phyloP scores from a whole-genome alignment of 2,888 invertebrate species.

The Microctonus aethiopoides region DNA sequence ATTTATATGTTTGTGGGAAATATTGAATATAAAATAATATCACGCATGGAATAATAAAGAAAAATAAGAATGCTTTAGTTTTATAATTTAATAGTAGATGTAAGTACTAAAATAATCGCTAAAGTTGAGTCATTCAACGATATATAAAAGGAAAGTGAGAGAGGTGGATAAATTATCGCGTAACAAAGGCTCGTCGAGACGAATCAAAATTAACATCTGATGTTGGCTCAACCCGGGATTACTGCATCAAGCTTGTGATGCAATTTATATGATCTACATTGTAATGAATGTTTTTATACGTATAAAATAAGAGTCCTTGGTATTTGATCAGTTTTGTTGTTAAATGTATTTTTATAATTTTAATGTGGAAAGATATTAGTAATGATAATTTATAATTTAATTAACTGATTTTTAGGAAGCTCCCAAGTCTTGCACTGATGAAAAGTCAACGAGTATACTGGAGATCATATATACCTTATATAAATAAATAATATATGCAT shows the following conservation, averaged over 20 bases:
- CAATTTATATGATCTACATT: background rate
- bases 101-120: constrained; percentile 13
- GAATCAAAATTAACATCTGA: constrained; percentile 21
- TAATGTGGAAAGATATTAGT: too few relatives aligned
- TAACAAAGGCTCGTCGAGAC: constrained; percentile 6
- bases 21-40: background rate
- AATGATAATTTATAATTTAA: too few relatives aligned
- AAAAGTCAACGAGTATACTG: too few relatives aligned
- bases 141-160: background rate
- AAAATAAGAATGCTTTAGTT: too few relatives aligned
- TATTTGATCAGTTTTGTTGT: background rate
- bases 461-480: too few relatives aligned
- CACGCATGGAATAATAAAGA: too few relatives aligned
- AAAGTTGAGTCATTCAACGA: constrained; percentile 5
- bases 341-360: background rate
- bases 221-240: constrained; percentile 15
- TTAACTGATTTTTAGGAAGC: too few relatives aligned
- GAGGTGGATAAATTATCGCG: constrained; percentile 8
- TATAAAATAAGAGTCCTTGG: too few relatives aligned
- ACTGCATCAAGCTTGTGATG: background rate
- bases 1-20: background rate
- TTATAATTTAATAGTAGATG: background rate
- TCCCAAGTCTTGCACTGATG: too few relatives aligned
- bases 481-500: too few relatives aligned
- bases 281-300: background rate